Conservation (phyloP, 2,797 vertebrate species). For the Selene dorsalis region DNA sequence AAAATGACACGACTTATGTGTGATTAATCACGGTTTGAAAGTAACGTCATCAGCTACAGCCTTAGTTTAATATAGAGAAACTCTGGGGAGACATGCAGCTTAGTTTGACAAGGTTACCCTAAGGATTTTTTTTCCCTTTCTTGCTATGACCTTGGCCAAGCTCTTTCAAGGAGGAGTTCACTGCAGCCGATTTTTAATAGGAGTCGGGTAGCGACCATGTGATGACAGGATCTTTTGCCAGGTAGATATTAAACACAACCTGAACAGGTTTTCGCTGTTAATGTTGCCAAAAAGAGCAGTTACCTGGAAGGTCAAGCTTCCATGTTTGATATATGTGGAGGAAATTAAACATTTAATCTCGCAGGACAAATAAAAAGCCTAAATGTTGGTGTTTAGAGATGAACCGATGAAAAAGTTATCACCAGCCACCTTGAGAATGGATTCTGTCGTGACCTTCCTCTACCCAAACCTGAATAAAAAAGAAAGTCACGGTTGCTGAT, state of each 20-base stretch:
- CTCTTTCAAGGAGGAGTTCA: conserved; percentile 60
- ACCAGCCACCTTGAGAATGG: neutral
- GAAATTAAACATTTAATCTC: conserved; percentile 15
- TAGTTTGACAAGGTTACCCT: conserved; percentile 64
- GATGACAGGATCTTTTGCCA: conserved; percentile 86
- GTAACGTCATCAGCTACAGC: conserved; percentile 9
- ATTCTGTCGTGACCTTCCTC: too few relatives aligned
- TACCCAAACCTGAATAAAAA: too few relatives aligned
- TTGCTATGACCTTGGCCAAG: conserved; percentile 75
- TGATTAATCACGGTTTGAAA: conserved; percentile 33
- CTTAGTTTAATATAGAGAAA: conserved; percentile 34
- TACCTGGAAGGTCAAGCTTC: conserved; percentile 52
- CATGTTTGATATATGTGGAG: conserved; percentile 19
- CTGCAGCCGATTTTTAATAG: conserved; percentile 69
- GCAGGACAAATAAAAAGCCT: neutral
- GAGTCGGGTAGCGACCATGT: conserved; percentile 70
- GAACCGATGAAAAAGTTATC: neutral
- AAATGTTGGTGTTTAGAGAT: neutral
- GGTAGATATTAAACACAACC: conserved; percentile 74
- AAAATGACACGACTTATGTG: neutral
- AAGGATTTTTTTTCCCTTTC: neutral
- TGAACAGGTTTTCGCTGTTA: conserved; percentile 18
- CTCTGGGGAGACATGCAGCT: conserved; percentile 53
- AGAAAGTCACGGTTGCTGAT: too few relatives aligned
- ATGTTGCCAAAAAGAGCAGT: conserved; percentile 13